Evolutionary conservation across 2,797 vertebrate genomes (phyloP), one percentile per base, ranked within the genome.

Genomic region (Cheirogaleus major): DNA sequence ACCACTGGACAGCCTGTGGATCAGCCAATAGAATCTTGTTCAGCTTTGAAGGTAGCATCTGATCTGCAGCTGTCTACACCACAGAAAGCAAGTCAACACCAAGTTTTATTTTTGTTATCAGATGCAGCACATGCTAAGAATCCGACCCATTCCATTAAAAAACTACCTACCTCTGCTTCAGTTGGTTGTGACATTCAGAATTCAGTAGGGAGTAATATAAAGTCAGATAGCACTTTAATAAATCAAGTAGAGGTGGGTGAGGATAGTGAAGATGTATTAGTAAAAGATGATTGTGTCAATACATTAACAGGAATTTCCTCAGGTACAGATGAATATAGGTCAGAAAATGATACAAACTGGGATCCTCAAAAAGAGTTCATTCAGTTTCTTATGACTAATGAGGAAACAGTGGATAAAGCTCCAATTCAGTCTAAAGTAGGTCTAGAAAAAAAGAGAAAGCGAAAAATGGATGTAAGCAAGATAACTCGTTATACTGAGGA

Each of bases 301-400:
- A 99, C 99, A 83, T 97, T 99, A 97, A 99, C 99, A 97, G 98
- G 98, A 98, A 98, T 98, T 99, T 99, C 99, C 98, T 99, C 98
- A 96, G 99, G 99, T 98, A 99, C 99, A 98, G 99, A 98, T 97
- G 98, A 99, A 92, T 98, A 98, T 92, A 97, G 98, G 98, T 97
- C 98, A 22, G 99, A 98, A 97, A 99, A 98, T 98, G 99, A 99
- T 96, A 95, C 99, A 97, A 99, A 98, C 98, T 99, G 99, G 99
- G 99, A 99, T 98, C 99, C 99, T 4, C 98, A 99, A 22, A 99
- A 99, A 98, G 99, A 99, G 96, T 99, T 99, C 95, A 99, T 99
- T 99, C 97, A 98, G 86, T 99, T 99, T 98, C 98, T 99, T 95
- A 98, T 99, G 98, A 99, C 98, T 95, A 99, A 99, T 97, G 99